These are phyloP conservation scores for Bubo scandiacus DNA, from an alignment of 2,113 vertebrate genomes.

Conservation along the genomic window DNA sequence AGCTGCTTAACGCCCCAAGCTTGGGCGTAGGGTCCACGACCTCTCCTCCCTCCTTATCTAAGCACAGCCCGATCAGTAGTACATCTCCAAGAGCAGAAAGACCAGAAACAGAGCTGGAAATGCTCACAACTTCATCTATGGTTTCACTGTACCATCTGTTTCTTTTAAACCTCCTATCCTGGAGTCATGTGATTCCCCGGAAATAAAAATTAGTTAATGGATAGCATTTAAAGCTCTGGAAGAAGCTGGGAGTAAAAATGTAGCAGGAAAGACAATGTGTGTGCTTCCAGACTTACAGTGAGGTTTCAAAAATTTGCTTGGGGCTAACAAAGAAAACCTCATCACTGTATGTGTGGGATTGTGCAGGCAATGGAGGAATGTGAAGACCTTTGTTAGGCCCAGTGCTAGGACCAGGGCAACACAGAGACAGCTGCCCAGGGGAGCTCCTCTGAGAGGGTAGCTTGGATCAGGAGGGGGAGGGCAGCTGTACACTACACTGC, in stretches of 20 bases:
- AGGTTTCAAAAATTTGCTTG: not conserved
- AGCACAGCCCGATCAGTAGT: fast-evolving
- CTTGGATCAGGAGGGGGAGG: not conserved
- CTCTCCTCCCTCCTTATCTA: not conserved
- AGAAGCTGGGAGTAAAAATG: not conserved
- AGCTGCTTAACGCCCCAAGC: fast-evolving
- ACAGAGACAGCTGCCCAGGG: not conserved
- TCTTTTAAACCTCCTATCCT: not conserved
- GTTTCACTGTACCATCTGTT: not conserved
- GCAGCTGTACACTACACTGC: not conserved
- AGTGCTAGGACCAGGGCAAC: not conserved
- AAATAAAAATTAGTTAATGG: not conserved
- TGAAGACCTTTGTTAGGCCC: not conserved
- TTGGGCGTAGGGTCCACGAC: fast-evolving
- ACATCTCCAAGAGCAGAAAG: not conserved
- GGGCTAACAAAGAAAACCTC: not conserved
- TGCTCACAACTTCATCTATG: not conserved
- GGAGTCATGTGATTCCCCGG: not conserved
- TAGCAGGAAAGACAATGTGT: fast-evolving
- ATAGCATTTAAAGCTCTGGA: not conserved
- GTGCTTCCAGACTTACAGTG: not conserved
- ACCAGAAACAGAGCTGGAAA: not conserved
- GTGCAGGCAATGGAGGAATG: not conserved
- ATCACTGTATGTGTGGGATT: not conserved
- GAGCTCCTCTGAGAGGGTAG: not conserved